Evolutionary conservation across 2,113 vertebrate species (phyloP).

Genomic region (Pseudopodoces humilis): DNA sequence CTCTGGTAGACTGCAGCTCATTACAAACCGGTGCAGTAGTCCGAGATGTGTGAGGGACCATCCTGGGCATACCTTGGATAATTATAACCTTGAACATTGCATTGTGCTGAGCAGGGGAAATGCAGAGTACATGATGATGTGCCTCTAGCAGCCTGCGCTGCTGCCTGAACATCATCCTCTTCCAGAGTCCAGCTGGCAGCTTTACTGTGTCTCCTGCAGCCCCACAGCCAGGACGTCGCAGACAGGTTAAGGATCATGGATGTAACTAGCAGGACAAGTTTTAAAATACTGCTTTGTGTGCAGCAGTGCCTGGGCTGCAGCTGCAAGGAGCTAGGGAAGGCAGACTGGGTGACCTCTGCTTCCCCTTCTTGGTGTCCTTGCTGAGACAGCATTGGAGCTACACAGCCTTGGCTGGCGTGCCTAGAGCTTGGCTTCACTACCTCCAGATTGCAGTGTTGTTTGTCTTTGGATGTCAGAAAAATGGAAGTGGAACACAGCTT

Average conservation of each 20-base stretch:
- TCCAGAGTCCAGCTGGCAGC: background rate
- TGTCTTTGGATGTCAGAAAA: background rate
- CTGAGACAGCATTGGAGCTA: background rate
- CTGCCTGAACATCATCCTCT: background rate
- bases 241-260: background rate
- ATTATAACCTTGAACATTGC: background rate
- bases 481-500: background rate
- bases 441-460: background rate
- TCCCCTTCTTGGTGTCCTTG: background rate
- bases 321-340: background rate
- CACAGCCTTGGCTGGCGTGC: background rate
- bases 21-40: rapidly evolving
- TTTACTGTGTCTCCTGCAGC: background rate
- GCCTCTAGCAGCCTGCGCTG: background rate
- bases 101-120: background rate
- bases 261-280: background rate
- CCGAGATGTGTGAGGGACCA: background rate
- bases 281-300: background rate
- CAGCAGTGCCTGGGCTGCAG: background rate
- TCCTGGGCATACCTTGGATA: background rate
- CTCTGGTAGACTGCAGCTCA: background rate
- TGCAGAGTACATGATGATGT: background rate
- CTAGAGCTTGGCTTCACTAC: background rate
- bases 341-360: background rate
- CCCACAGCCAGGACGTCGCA: background rate